Evolutionary conservation across 2,888 invertebrate species (phyloP), one percentile per base, ranked within the genome.

Genomic region (Pseudolycoriella hygida): DNA sequence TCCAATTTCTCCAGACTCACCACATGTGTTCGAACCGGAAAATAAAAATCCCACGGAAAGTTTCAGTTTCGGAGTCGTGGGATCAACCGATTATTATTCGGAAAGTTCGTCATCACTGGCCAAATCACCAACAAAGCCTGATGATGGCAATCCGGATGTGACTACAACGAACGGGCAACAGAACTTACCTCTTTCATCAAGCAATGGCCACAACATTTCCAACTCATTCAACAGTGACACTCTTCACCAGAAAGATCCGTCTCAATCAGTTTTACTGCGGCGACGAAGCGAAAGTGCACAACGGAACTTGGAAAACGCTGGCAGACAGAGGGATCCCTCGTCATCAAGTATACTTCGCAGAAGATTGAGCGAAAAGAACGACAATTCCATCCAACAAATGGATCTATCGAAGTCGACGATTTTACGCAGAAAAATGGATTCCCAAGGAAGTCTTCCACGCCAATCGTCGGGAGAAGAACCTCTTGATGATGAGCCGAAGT

Each of bases 31-130:
- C 20, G 30, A 17, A 31, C 18, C 40, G 11, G 32, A 40, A 32
- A 41, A 45, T 41, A 6, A 19, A 6, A 3, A 17, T 32, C 14
- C 6, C 11, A 8, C 20, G 3, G 12, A 41, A 18, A 19, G 17
- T 12, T 43, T 43, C 18, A 43, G 17, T 15, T 43, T 43, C 32
- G 43, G 43, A 12, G 17, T 43, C 4, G 43, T 43, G 12, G 43
- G 43, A n/a, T 6, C 8, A 8, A 34, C 34, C 2, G 43, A 43
- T 32, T 43, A 43, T 17, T 43, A 43, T 34, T 31, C 34, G 17
- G 32, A 17, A 32, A 31, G 17, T 31, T 11, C 14, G 15, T 42
- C 42, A 3, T n/a, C n/a, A n/a, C n/a, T n/a, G n/a, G n/a, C n/a
- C n/a, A n/a, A n/a, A 17, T 43, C 43, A 43, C 43, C 32, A 11